Evolutionary conservation across 2,113 vertebrate species (phyloP), one percentile per base, ranked within the genome.

Genomic region (Lepidothrix coronata): DNA sequence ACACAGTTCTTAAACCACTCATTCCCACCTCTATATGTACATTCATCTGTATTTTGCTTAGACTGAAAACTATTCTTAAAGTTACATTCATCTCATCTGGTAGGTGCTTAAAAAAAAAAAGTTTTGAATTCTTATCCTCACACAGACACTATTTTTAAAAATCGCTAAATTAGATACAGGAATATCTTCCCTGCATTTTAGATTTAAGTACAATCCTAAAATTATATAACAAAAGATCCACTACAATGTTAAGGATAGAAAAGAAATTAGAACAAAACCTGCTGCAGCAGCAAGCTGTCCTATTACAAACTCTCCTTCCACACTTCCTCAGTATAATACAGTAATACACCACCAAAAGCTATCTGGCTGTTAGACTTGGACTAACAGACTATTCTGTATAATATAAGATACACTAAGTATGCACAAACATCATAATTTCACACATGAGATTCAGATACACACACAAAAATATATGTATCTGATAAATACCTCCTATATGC

Each of bases 1-100:
- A 28, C 8, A 37, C 37, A 12, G 25, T n/a, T 81, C 86, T 67
- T 21, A 81, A 86, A 72, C 3, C 4, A 22, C 31, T 61, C 7
- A 13, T 15, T 74, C 35, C 37, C 51, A 24, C 17, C n/a, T 61
- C 43, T 39, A 0, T 6, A 49, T 0, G 0, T 49, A 70, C 6
- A 4, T 62, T 65, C 25, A 70, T 27, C 25, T 6, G 3, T 39
- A 74, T 46, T 83, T 76, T 74, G 21, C 27, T 70, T 31, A 59
- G 46, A 77, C 12, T 35, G 14, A 83, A 85, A 74, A 62, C 15
- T 59, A 12, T 43, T 73, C 14, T 41, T 21, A 12, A 73, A 91
- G 22, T 51, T n/a, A 18, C 12, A 18, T 35, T 70, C 27, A 65
- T 12, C 16, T 73, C 22, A 55, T 48, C n/a, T 51, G 30, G 23